Conservation (phyloP, 2,797 vertebrate genomes). For the Lycodopsis pacificus region DNA sequence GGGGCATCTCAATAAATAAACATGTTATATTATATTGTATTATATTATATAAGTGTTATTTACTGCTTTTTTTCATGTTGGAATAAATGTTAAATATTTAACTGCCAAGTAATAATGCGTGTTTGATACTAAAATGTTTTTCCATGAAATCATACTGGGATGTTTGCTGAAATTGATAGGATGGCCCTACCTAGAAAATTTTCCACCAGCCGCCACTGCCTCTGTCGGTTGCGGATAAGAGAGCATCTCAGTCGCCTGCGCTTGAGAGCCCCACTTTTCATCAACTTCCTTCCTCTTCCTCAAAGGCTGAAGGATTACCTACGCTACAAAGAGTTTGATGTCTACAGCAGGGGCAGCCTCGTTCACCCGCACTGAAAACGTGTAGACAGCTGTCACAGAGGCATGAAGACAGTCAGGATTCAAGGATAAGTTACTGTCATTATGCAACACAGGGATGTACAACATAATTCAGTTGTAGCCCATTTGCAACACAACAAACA, state of each 20-base stretch:
- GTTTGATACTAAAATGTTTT: no score
- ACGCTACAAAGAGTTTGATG: conserved; percentile 92
- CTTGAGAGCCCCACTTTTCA: conserved; percentile 91
- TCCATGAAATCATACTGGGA: no score
- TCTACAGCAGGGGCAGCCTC: conserved; percentile 88
- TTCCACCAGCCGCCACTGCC: no score
- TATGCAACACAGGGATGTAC: not conserved
- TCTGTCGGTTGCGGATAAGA: conserved; percentile 93
- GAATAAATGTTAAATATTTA: no score
- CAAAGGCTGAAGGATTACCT: conserved; percentile 92
- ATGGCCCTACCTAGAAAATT: no score
- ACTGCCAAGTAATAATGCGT: no score
- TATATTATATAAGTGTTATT: no score
- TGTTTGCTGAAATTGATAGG: no score
- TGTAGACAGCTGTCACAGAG: conserved; percentile 12
- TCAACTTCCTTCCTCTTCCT: conserved; percentile 94
- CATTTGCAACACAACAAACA: not conserved
- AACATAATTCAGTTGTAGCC: not conserved
- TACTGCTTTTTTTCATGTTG: no score
- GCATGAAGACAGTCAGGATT: not conserved
- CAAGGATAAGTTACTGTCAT: not conserved
- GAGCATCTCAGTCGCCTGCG: conserved; percentile 88
- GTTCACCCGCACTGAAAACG: conserved; percentile 56
- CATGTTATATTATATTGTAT: no score
- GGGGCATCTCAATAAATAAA: no score